Conservation (phyloP, 1,140 invertebrate species). For the Brachionus angularis region DNA sequence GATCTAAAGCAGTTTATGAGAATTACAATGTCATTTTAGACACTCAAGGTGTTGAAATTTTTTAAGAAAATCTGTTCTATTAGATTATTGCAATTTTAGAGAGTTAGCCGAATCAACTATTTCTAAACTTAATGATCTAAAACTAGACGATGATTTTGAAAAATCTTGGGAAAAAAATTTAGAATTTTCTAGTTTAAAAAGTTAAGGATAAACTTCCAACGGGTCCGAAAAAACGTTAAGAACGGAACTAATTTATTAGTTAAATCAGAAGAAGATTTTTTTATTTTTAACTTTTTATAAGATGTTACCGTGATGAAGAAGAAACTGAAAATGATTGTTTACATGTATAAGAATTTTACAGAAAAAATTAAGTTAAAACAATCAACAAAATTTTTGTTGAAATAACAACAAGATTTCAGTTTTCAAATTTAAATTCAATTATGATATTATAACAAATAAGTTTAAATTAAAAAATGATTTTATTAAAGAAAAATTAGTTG, state of each 20-base stretch:
- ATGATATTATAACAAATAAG: no score
- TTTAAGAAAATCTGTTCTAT: background rate
- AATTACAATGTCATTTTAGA: background rate
- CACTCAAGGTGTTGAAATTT: constrained; percentile 1
- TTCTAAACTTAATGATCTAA: background rate
- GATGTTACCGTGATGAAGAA: no score
- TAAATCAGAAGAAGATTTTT: no score
- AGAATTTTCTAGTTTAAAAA: background rate
- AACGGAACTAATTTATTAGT: constrained; percentile 1
- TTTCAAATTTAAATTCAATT: no score
- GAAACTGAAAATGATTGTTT: no score
- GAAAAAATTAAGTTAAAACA: no score
- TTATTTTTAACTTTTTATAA: no score
- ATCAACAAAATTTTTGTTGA: no score
- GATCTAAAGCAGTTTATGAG: background rate
- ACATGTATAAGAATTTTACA: no score
- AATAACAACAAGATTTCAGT: no score
- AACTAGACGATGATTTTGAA: constrained; percentile 1
- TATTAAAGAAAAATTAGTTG: no score
- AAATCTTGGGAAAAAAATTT: background rate
- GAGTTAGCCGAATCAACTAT: background rate
- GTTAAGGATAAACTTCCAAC: background rate
- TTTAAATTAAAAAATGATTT: no score
- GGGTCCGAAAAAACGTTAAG: background rate
- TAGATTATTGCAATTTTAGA: constrained; percentile 14